A percentile compares a stretch with the other conserved stretches of the same genome.
These are phyloP conservation scores for Mesembrinibis cayennensis DNA, from an alignment of 2,113 vertebrate genomes.

Conservation along the genomic window DNA sequence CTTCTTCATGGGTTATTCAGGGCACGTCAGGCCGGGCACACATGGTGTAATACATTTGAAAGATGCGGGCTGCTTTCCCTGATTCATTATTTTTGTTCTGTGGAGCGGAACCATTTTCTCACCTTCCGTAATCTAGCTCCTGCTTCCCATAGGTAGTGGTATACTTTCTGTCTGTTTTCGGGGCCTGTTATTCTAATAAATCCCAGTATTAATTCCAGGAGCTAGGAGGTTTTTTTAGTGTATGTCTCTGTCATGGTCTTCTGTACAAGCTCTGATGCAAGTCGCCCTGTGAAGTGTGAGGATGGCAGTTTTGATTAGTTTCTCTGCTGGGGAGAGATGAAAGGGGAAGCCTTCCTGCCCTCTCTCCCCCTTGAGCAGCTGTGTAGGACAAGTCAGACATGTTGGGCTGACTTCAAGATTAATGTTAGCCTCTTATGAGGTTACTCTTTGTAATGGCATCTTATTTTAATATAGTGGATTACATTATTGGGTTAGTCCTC, in stretches of 20 bases:
- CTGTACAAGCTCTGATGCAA: background rate
- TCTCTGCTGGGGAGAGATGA: background rate
- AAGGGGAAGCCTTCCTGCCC: background rate
- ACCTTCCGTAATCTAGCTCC: background rate
- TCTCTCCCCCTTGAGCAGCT: background rate
- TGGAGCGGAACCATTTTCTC: background rate
- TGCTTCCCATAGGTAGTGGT: background rate
- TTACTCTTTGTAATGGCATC: background rate
- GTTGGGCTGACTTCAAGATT: background rate
- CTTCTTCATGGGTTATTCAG: background rate
- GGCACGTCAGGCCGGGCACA: background rate
- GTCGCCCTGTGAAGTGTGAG: background rate
- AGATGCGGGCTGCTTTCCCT: background rate
- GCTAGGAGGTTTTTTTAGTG: background rate
- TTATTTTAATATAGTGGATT: background rate
- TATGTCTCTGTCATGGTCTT: background rate
- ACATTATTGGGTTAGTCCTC: background rate
- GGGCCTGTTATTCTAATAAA: background rate
- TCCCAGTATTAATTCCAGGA: background rate
- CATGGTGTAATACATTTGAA: background rate
- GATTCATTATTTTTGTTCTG: constrained; percentile 18
- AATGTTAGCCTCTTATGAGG: background rate
- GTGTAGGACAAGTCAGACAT: background rate
- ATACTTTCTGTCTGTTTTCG: background rate
- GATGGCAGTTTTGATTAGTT: background rate